Evolutionary conservation across 1,140 invertebrate genomes (phyloP).

Genomic region (Cryptotermes secundus): DNA sequence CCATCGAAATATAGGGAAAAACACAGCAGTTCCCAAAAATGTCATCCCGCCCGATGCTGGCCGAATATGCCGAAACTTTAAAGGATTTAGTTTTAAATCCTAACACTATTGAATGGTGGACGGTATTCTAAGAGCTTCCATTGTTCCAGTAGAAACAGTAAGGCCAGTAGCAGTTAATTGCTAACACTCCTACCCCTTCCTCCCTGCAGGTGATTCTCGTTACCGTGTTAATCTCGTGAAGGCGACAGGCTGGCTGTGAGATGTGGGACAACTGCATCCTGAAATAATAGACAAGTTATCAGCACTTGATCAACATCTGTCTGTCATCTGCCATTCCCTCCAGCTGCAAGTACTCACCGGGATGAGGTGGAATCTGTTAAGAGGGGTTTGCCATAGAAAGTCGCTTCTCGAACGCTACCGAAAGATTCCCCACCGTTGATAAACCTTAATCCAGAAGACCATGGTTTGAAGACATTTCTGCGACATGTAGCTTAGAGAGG

Average conservation of each 20-base stretch:
- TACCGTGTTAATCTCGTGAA: not conserved
- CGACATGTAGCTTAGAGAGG: no score
- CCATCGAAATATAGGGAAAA: no score
- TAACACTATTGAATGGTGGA: no score
- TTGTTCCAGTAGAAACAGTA: no score
- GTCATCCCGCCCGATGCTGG: no score
- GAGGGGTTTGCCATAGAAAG: not conserved
- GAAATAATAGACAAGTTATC: slow-evolving; percentile 20
- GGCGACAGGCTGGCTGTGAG: not conserved
- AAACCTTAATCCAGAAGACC: not conserved
- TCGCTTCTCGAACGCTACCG: not conserved
- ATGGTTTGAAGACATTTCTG: no score
- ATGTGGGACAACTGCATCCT: not conserved
- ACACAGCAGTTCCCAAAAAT: no score
- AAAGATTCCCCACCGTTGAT: not conserved
- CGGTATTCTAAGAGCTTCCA: no score
- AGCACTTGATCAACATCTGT: slow-evolving; percentile 19
- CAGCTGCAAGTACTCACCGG: not conserved
- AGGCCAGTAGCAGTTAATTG: no score
- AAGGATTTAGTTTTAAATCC: no score
- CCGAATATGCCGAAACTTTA: no score
- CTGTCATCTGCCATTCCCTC: not conserved
- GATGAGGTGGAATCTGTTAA: not conserved
- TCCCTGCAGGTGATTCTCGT: not conserved
- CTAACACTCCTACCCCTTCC: no score